Base-by-base conservation (phyloP, 37 sponge, comb jelly and placozoan genomes). In the Mnemiopsis leidyi region DNA sequence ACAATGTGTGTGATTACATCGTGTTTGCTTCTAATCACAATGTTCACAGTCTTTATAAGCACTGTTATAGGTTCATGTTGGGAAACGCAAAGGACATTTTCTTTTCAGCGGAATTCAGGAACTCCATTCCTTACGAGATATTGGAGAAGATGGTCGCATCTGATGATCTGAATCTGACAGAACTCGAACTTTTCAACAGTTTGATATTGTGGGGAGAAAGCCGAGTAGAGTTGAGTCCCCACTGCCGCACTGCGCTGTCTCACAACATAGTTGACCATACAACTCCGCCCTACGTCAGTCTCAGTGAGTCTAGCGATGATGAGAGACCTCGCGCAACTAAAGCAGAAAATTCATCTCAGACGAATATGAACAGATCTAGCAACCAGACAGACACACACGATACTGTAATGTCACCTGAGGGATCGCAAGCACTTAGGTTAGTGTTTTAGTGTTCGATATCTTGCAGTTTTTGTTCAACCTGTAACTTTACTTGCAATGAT, bases 51-150 rank as follows among this genome's bases (percentile, higher is more conserved):
- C 90, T 85, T 23, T 85, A 85, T 28, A 85, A 85, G 23, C 61
- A 85, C 61, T 85, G 90, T 37, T 40, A 85, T 37, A 38, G 90
- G 90, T 85, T 85, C 35, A 85, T 85, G 90, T 25, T 85, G 16
- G 90, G 90, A 20, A 85, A 85, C 25, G 90, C 90, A 24, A 85
- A 85, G 61, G 90, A 85, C 61, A 85, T 85, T n/a, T 85, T 85
- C 35, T 85, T 85, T 61, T 40, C 61, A 13, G 36, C 40, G 16
- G 40, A 40, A 2, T 85, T 85, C 48, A 38, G 61, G 90, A 40
- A 85, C 40, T 32, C 24, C 24, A 85, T 85, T 39, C 90, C 90
- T 13, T 40, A 85, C 35, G 90, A 85, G 90, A 85, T 85, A 16
- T 37, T 85, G 90, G 90, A 85, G 61, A 38, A 40, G 35, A 85